These are phyloP conservation scores for Chymomyza amoena DNA, from an alignment of 2,888 invertebrate genomes.

Conservation along the genomic window DNA sequence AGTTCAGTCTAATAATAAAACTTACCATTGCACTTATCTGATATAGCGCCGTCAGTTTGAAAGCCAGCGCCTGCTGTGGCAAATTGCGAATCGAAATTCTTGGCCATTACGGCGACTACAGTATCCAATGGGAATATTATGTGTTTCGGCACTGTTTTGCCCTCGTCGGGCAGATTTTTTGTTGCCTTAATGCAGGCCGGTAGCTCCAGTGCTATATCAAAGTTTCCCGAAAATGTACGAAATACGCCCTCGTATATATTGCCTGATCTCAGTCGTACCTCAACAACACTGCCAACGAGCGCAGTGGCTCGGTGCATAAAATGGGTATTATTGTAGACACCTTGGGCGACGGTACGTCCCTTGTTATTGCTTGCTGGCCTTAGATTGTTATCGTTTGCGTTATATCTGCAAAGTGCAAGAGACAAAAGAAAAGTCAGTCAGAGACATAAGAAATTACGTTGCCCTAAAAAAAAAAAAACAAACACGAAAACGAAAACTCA, in stretches of 20 bases:
- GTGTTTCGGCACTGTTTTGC: constrained; percentile 71
- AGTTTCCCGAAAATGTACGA: constrained; percentile 91
- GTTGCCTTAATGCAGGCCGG: constrained; percentile 83
- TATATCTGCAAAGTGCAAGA: constrained; percentile 57
- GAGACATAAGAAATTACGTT: constrained; percentile 8
- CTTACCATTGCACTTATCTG: constrained; percentile 88
- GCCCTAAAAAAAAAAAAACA: not conserved
- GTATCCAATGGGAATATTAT: constrained; percentile 89
- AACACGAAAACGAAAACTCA: constrained; percentile 1
- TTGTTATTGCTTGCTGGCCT: constrained; percentile 77
- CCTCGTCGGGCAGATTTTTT: constrained; percentile 74
- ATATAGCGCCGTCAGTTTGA: constrained; percentile 93
- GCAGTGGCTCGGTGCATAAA: constrained; percentile 94
- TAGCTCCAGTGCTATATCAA: constrained; percentile 93
- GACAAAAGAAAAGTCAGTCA: constrained; percentile 6
- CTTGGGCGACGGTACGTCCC: constrained; percentile 86
- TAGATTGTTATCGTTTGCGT: constrained; percentile 71
- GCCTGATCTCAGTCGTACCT: constrained; percentile 90
- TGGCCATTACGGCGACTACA: constrained; percentile 89
- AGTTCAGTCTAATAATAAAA: constrained; percentile 8
- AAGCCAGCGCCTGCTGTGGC: constrained; percentile 90
- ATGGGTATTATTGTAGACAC: constrained; percentile 92
- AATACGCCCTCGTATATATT: constrained; percentile 93
- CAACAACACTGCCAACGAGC: constrained; percentile 90
- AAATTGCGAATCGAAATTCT: constrained; percentile 92